Conservation (phyloP, 2,888 invertebrate species). For the Barypeithes pellucidus region DNA sequence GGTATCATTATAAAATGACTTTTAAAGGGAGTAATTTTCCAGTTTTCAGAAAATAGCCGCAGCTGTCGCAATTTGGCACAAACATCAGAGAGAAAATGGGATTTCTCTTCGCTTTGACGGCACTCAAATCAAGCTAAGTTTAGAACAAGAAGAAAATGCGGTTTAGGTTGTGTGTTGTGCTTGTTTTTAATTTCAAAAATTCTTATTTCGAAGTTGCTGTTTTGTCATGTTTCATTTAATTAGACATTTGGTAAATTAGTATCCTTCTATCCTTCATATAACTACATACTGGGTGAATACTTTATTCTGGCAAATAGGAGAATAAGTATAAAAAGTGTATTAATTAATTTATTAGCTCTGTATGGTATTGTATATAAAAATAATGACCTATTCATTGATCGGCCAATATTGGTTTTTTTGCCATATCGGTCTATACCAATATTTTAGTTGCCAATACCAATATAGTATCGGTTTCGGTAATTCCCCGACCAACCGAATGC, state of each 20-base stretch:
- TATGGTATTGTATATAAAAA: no score
- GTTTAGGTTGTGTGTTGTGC: background rate
- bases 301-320: no score
- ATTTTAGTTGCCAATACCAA: no score
- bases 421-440: no score
- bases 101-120: constrained; percentile 17
- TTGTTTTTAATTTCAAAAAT: constrained; percentile 9
- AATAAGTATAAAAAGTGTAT: no score
- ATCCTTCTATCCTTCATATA: no score
- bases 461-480: no score
- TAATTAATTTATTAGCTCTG: no score
- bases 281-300: no score
- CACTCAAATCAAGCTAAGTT: constrained; percentile 6
- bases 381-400: no score
- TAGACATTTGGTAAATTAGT: background rate
- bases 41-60: constrained; percentile 5
- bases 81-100: constrained; percentile 27
- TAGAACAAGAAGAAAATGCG: constrained; percentile 14
- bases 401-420: no score
- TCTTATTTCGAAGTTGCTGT: background rate
- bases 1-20: constrained; percentile 1
- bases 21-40: constrained; percentile 3
- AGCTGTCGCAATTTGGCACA: constrained; percentile 28
- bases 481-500: no score
- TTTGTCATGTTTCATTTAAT: background rate